These are phyloP conservation scores for Ornithorhynchus anatinus DNA, from an alignment of 2,113 vertebrate species.

Conservation along the genomic window DNA sequence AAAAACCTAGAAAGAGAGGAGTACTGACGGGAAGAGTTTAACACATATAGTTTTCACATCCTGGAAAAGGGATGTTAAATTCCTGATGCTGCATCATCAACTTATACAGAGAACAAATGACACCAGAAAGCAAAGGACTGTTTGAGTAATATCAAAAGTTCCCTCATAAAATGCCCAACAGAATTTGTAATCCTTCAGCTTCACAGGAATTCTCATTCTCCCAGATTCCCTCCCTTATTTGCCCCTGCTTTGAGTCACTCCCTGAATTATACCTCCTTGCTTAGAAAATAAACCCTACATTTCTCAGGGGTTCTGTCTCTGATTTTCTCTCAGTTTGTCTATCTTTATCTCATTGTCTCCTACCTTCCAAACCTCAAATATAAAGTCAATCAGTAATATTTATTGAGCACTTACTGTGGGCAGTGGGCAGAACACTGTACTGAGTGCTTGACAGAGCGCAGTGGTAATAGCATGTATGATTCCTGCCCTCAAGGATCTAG, in stretches of 20 bases:
- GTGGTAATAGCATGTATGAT: no score
- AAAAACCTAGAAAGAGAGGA: background rate
- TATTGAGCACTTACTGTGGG: no score
- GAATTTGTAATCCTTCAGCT: constrained; percentile 15
- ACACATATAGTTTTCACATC: background rate
- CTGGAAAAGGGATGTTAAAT: constrained; percentile 31
- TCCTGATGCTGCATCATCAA: constrained; percentile 8
- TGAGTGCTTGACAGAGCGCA: no score
- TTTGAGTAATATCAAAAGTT: constrained; percentile 43
- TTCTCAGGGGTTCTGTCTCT: no score
- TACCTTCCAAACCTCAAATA: constrained; percentile 14
- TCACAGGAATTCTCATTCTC: background rate
- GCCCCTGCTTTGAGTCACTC: constrained; percentile 55
- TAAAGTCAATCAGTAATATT: no score
- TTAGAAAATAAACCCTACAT: constrained; percentile 34
- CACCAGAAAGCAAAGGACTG: constrained; percentile 19
- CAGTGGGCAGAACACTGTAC: no score
- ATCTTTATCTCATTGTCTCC: background rate
- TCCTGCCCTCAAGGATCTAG: no score
- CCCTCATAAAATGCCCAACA: constrained; percentile 32
- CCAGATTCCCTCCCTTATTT: constrained; percentile 18
- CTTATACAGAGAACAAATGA: constrained; percentile 9
- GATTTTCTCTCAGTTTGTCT: no score
- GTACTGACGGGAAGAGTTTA: background rate
- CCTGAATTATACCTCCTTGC: constrained; percentile 45